Percentiles rank a stretch among this genome's conserved stretches.
Evolutionary conservation across 2,888 invertebrate genomes (phyloP).

Genomic region (Dione vanillae): DNA sequence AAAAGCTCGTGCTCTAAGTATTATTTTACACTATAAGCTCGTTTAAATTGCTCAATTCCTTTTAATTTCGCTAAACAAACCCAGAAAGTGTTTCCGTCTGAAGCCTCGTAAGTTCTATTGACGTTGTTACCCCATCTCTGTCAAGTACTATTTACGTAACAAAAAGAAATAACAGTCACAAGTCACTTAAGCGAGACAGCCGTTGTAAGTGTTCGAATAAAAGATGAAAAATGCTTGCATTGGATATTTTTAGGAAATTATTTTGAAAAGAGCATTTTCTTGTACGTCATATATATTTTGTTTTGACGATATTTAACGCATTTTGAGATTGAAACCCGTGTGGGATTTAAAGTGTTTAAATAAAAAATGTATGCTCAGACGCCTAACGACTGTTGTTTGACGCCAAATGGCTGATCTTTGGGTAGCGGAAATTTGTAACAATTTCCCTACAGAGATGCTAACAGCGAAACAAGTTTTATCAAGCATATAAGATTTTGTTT

Average conservation of each 20-base stretch:
- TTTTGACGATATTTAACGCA: too few relatives aligned
- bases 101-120: not conserved
- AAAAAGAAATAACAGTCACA: slow-evolving; percentile 25
- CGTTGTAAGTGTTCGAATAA: slow-evolving; percentile 25
- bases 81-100: not conserved
- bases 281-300: not conserved
- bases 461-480: too few relatives aligned
- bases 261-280: not conserved
- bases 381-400: too few relatives aligned
- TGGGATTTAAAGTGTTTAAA: too few relatives aligned
- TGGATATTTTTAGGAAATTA: slow-evolving; percentile 2
- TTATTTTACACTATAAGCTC: not conserved
- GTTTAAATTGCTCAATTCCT: not conserved
- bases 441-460: too few relatives aligned
- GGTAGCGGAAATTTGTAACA: too few relatives aligned
- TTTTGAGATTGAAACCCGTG: too few relatives aligned
- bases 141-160: slow-evolving; percentile 25
- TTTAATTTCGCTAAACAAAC: slow-evolving; percentile 11
- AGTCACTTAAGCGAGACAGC: slow-evolving; percentile 27
- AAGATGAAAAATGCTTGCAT: slow-evolving; percentile 16
- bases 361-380: too few relatives aligned
- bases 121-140: slow-evolving; percentile 2
- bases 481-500: too few relatives aligned
- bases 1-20: too few relatives aligned
- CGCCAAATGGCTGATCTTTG: too few relatives aligned